Percentiles rank a stretch among this genome's conserved stretches.
These are phyloP conservation scores for Chymomyza costata DNA, from an alignment of 1,140 invertebrate genomes.

Conservation along the genomic window DNA sequence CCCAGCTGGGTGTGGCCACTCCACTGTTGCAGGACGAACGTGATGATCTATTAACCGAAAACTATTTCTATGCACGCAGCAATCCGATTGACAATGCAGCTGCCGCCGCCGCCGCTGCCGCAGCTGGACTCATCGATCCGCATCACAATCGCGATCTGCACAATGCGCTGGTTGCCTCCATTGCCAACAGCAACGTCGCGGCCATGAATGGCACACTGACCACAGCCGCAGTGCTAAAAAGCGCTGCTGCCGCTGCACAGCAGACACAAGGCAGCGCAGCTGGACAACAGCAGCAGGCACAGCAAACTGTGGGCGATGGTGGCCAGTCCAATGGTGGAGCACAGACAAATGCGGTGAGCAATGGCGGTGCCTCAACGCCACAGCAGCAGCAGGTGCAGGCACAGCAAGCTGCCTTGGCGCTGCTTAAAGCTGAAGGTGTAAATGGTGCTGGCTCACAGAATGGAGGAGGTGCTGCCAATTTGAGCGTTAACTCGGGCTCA, in stretches of 20 bases:
- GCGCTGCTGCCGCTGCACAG: conserved; percentile 48
- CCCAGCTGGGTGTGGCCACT: neutral
- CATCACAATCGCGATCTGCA: conserved; percentile 80
- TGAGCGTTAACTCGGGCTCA: conserved; percentile 75
- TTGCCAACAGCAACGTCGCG: conserved; percentile 72
- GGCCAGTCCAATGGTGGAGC: conserved; percentile 1
- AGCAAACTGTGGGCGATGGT: conserved; percentile 28
- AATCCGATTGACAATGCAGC: conserved; percentile 77
- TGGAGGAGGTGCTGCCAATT: conserved; percentile 27
- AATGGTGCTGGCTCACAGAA: conserved; percentile 44
- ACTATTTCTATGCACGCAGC: conserved; percentile 75
- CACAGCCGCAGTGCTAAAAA: conserved; percentile 60
- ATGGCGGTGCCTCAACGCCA: conserved; percentile 49
- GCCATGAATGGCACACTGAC: conserved; percentile 68
- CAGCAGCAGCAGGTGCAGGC: conserved; percentile 56
- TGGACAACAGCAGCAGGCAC: conserved; percentile 40
- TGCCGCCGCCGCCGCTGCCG: conserved; percentile 62
- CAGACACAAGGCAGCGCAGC: conserved; percentile 28
- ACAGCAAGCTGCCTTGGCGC: conserved; percentile 63
- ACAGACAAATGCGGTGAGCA: conserved; percentile 25
- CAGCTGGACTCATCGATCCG: conserved; percentile 76
- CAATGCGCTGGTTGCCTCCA: conserved; percentile 78
- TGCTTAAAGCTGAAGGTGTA: conserved; percentile 41
- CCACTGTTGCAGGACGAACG: conserved; percentile 8
- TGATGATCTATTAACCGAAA: conserved; percentile 47